phyloP scores from a whole-genome alignment of 2,888 invertebrate species.

The Globia sparganii region DNA sequence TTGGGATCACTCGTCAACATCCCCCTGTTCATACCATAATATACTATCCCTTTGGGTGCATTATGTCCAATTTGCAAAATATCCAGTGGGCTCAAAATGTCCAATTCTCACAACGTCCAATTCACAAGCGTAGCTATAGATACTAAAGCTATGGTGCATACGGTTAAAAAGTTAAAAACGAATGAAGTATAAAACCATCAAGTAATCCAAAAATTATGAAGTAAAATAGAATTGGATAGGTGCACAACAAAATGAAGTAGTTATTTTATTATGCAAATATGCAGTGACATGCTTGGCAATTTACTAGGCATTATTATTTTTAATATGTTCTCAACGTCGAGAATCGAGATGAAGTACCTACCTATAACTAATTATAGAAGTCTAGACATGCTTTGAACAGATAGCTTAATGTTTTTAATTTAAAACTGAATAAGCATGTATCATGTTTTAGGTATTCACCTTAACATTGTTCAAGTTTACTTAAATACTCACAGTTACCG shows the following conservation, averaged over 20 bases:
- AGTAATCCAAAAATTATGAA: not conserved
- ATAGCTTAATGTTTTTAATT: slow-evolving; percentile 1
- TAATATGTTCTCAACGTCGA: not conserved
- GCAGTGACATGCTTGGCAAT: not conserved
- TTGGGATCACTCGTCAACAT: not conserved
- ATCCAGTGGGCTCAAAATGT: too few relatives aligned
- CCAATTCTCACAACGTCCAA: too few relatives aligned
- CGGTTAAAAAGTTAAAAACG: not conserved
- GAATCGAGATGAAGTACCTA: not conserved
- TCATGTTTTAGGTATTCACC: not conserved
- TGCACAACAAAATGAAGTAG: not conserved
- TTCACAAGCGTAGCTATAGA: too few relatives aligned
- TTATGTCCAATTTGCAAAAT: too few relatives aligned
- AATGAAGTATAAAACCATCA: not conserved
- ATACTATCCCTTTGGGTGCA: too few relatives aligned
- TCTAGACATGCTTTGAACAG: not conserved
- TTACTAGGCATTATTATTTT: not conserved
- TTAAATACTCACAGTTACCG: not conserved
- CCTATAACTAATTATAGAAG: not conserved
- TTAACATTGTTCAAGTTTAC: not conserved
- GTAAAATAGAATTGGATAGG: not conserved
- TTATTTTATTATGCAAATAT: not conserved
- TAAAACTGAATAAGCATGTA: not conserved
- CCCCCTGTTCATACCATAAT: too few relatives aligned
- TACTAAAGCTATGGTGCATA: not conserved